Base-by-base conservation (phyloP, 1,140 invertebrate genomes). In the Drosophila varians region DNA sequence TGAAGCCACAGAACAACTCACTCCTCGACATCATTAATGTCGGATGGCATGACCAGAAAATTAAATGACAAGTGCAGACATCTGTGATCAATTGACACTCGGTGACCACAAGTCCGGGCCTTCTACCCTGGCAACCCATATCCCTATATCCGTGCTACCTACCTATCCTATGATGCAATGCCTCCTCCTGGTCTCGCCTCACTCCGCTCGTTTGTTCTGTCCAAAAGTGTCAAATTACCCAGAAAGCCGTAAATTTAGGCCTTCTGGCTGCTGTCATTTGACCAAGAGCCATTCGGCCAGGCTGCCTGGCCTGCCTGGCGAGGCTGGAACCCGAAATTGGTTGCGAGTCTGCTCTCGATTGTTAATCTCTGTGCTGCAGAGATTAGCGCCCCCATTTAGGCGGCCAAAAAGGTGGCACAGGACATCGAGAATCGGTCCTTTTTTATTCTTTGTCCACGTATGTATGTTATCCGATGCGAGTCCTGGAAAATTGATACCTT, bases 181-280 rank as follows among this genome's bases (percentile, higher is more conserved):
- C 38, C 55, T 60, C 28, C 21, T 31, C 55, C 23, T 18, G n/a
- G n/a, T 12, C 52, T 46, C n/a, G 6, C 7, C 38, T 38, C 38
- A 4, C 53, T 38, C 54, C n/a, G 14, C 69, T 73, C 58, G 70
- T 56, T 69, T 74, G 60, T 56, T 72, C 56, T 75, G 79, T 60
- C 80, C 75, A 31, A 73, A n/a, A 79, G 80, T 86, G 80, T 83
- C 79, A 83, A 83, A 83, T 83, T 83, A 83, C 79, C 80, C 79
- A 83, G 79, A 83, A 83, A 84, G 75, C 80, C 75, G 79, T 86
- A 83, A 79, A 83, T 83, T 83, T 71, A 69, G 70, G 58, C 78
- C 78, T 84, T 74, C 79, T 83, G 78, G 74, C 79, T 58, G 70
- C 71, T 83, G 80, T 83, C 79, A 83, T 75, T 77, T 54, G 58